Evolutionary conservation across 2,888 invertebrate genomes (phyloP), one percentile per base, ranked within the genome.

Genomic region (Ochropleura plecta): DNA sequence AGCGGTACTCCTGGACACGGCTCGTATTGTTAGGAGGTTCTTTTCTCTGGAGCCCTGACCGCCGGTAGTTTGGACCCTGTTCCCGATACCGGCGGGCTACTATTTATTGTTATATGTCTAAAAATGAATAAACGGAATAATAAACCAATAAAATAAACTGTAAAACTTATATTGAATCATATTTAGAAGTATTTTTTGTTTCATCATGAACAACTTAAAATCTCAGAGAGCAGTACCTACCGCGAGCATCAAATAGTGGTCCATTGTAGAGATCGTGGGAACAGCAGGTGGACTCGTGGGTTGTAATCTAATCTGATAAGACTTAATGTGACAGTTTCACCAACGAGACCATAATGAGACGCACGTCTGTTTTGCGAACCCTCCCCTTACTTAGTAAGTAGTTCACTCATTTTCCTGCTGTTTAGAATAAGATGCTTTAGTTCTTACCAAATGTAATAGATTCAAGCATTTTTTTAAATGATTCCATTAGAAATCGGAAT

Each of bases 251-350:
- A 12, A 8, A 20, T 69, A 86, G 85, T 70, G 18, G 12, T 60
- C 12, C 18, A 51, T 49, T 63, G n/a, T 62, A 55, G 30, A 81
- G 81, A 87, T 89, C 93, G 92, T 93, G 92, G 89, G 92, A 92
- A 92, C 79, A 78, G 82, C 91, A 92, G 90, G 91, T 91, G 91
- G 87, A 84, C 83, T 87, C 88, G 90, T 91, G 90, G 86, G 84
- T 64, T 51, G 74, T 73, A 88, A 93, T 93, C 93, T 93, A 88
- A 93, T 93, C 93, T 89, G 78, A 77, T 84, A 84, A 53, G 65
- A 59, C 76, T 86, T 92, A 88, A 91, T 87, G 85, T 90, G 87
- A 87, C 87, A 90, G 88, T 92, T 90, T 91, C 88, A 88, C 90
- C 87, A 83, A 85, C 76, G 78, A 79, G 78, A 83, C 74, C 66